Evolutionary conservation across 2,888 invertebrate species (phyloP).

Genomic region (Thelaira solivaga): DNA sequence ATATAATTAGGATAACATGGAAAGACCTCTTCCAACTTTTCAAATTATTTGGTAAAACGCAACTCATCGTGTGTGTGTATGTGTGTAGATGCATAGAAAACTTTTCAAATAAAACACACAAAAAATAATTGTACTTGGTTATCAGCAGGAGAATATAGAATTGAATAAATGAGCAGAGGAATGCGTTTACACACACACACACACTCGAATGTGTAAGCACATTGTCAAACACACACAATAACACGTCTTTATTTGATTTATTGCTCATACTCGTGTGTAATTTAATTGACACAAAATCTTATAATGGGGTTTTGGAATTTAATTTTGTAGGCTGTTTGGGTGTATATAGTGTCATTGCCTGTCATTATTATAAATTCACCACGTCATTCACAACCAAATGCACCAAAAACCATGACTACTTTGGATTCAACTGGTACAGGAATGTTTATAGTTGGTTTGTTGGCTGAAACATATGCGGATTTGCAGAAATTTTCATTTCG

Average conservation of each 20-base stretch:
- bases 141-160: too few relatives aligned
- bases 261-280: not conserved
- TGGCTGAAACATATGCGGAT: conserved; percentile 94
- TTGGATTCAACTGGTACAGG: conserved; percentile 91
- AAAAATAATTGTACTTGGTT: too few relatives aligned
- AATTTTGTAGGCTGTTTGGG: conserved; percentile 88
- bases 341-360: conserved; percentile 92
- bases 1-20: too few relatives aligned
- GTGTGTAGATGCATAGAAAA: too few relatives aligned
- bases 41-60: too few relatives aligned
- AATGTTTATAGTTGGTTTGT: conserved; percentile 88
- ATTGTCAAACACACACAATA: too few relatives aligned
- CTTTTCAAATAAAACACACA: too few relatives aligned
- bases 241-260: not conserved
- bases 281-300: conserved; percentile 16
- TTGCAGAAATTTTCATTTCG: conserved; percentile 94
- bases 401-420: conserved; percentile 91
- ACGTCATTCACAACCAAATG: conserved; percentile 84
- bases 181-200: too few relatives aligned
- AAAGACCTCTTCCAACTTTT: too few relatives aligned
- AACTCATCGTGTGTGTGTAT: too few relatives aligned
- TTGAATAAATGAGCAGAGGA: too few relatives aligned
- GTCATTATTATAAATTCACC: conserved; percentile 94
- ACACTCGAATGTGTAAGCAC: too few relatives aligned
- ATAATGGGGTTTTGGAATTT: conserved; percentile 44